A percentile compares a stretch with the other conserved stretches of the same genome.
These are phyloP conservation scores for Andrena bicolor DNA, from an alignment of 2,888 invertebrate species.

Conservation along the genomic window DNA sequence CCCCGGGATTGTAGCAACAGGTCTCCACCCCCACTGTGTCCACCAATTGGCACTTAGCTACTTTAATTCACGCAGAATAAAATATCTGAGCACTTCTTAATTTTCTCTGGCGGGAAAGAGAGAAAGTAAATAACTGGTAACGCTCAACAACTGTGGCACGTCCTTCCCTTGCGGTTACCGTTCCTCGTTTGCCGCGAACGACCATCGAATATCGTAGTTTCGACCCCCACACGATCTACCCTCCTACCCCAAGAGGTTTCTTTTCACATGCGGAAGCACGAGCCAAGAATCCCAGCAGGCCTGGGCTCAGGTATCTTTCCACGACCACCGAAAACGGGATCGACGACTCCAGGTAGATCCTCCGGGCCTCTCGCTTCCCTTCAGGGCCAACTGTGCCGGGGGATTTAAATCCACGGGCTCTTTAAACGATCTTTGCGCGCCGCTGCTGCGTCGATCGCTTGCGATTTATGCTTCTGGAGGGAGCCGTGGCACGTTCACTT, in stretches of 20 bases:
- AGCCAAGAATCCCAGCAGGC: constrained; percentile 40
- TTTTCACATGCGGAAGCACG: constrained; percentile 49
- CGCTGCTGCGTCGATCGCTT: constrained; percentile 29
- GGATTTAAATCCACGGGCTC: constrained; percentile 66
- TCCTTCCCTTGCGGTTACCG: background rate
- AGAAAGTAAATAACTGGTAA: background rate
- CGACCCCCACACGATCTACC: constrained; percentile 15
- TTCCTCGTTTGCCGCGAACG: background rate
- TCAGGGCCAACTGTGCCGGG: constrained; percentile 20
- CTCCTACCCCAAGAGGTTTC: constrained; percentile 20
- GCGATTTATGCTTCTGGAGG: background rate
- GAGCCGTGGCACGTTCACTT: background rate
- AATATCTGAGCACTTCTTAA: too few species aligned
- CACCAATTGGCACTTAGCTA: too few species aligned
- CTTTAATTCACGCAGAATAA: too few species aligned
- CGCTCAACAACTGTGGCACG: background rate
- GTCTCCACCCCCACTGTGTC: too few species aligned
- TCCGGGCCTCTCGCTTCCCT: background rate
- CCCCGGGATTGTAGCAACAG: too few species aligned
- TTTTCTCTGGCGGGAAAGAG: background rate
- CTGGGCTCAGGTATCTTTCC: constrained; percentile 47
- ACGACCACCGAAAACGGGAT: constrained; percentile 35
- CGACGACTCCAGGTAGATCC: constrained; percentile 29
- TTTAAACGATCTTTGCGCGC: constrained; percentile 52
- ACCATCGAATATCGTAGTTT: constrained; percentile 32